Evolutionary conservation across 30 jellyfish, hydroid and myxozoan species (phyloP), one percentile per base, ranked within the genome.

Genomic region (Phacellophora camtschatica): DNA sequence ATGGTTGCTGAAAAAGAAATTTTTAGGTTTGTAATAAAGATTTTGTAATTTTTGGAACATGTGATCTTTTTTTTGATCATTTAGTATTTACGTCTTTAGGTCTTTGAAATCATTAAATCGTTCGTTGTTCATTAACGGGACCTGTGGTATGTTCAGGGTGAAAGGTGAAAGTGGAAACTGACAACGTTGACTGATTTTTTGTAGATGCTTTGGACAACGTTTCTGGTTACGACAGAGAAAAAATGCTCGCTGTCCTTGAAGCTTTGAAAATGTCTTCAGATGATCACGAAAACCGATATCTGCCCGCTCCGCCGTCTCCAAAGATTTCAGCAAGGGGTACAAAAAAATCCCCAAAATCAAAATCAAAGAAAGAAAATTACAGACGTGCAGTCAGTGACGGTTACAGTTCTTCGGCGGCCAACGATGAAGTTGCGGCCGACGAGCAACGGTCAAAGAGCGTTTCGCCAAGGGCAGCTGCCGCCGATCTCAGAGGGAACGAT

Each of bases 151-250:
- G n/a, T n/a, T n/a, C n/a, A n/a, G n/a, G n/a, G n/a, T n/a, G n/a
- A n/a, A n/a, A n/a, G n/a, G n/a, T n/a, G n/a, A n/a, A n/a, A n/a
- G n/a, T n/a, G n/a, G n/a, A n/a, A n/a, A n/a, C n/a, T n/a, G n/a
- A n/a, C n/a, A n/a, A n/a, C n/a, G n/a, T n/a, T n/a, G n/a, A n/a
- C 20, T 54, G 22, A 23, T 25, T 9, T 8, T 57, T 56, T 28
- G 8, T 43, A 92, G 98, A 92, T 84, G 92, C 95, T 22, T 57
- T 92, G 58, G 98, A 92, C 45, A 92, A 77, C 27, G 91, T 95
- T 3, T 84, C 98, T 11, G 98, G 98, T 9, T 72, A 71, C 23
- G 98, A 92, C 18, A 87, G 95, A 15, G 96, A 92, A 53, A 92
- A 92, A 42, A 77, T 92, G 92, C 57, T 82, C 23, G 88, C 98